Percentiles rank a stretch among this genome's conserved stretches.
Evolutionary conservation across 2,113 vertebrate genomes (phyloP).

Genomic region (Geothlypis trichas): DNA sequence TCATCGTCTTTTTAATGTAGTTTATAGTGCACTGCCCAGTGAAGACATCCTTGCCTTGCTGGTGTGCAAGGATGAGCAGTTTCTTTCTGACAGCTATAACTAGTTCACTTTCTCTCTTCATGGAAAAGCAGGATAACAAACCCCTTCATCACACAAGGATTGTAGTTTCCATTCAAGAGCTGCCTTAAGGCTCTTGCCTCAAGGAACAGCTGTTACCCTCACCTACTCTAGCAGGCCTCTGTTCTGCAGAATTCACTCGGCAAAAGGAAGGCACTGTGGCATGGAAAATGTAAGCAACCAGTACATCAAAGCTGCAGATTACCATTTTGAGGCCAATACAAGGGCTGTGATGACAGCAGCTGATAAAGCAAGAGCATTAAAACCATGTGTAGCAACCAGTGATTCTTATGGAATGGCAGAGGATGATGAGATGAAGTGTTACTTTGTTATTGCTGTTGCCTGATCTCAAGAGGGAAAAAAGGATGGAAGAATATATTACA

Average conservation of each 20-base stretch:
- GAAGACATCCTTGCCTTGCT: neutral
- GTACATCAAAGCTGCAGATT: neutral
- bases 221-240: neutral
- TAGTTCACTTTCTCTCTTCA: neutral
- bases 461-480: neutral
- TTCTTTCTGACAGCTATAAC: neutral
- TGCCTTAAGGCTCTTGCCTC: neutral
- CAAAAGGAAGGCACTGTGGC: neutral
- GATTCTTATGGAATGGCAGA: rapidly evolving
- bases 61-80: neutral
- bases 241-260: neutral
- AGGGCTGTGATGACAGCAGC: neutral
- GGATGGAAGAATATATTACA: neutral
- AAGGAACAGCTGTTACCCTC: neutral
- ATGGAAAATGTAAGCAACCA: neutral
- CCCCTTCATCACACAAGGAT: neutral
- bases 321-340: neutral
- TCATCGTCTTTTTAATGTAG: neutral
- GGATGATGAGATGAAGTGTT: neutral
- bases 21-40: neutral
- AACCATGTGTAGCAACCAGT: neutral
- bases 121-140: neutral
- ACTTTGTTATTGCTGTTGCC: neutral
- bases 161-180: neutral
- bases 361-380: neutral